Evolutionary conservation across 2,888 invertebrate genomes (phyloP), one percentile per base, ranked within the genome.

Genomic region (Fragum fragum): DNA sequence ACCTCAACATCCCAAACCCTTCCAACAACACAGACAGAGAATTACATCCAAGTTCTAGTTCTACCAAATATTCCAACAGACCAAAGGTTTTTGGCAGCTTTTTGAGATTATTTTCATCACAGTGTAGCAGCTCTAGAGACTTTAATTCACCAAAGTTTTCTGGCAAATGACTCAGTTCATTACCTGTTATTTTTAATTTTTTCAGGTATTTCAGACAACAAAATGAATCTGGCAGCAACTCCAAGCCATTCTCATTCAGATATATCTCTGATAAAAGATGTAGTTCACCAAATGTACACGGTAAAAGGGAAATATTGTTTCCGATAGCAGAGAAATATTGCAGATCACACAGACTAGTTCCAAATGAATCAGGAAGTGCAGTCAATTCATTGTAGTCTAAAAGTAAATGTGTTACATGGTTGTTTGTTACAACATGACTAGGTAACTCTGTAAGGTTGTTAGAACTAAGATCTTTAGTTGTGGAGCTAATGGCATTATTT

Each of bases 211-310:
- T 75, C n/a, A 91, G 76, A 18, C 82, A 66, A 73, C 89, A 88
- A 36, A 92, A 73, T 23, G 90, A 85, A 59, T 85, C 85, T 47
- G 90, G 87, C 6, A 93, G 76, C 16, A 61, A 75, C 9, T 39
- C 28, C 1, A 93, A 55, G 14, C 76, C 73, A 81, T 93, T 93
- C 81, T 92, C 92, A 88, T 88, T 89, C 21, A 91, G 52, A 70
- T 88, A 83, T 14, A 92, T 68, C 71, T 90, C 90, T 63, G 80
- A 36, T 9, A 93, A 72, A 55, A 73, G 73, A 6, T 18, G 16
- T n/a, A 91, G 61, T 21, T 77, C 74, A 32, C 89, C 88, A 73
- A 91, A 75, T 18, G 82, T 76, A 39, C 80, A 55, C 28, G 92
- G 90, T 26, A 93, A 66, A 14, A n/a, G n/a, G 2, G 68, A 68